Evolutionary conservation across 92 coral and sea anemone genomes (phyloP).

Genomic region (Virgularia gustaviana): DNA sequence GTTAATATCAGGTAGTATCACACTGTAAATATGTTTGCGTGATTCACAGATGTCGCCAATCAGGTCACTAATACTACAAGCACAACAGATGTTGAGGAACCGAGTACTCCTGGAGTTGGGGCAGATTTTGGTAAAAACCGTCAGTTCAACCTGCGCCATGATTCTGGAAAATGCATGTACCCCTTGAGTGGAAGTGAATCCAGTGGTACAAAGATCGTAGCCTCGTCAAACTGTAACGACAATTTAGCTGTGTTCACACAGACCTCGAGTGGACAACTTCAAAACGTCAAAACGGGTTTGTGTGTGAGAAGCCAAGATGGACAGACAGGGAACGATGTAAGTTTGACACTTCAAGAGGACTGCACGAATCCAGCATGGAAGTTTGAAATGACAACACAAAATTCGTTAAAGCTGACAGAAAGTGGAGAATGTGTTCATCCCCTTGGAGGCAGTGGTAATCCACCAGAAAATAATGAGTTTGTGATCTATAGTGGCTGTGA

Average conservation of each 20-base stretch:
- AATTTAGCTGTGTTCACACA: conserved; percentile 7
- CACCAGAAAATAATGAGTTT: neutral
- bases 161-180: conserved; percentile 3
- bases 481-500: conserved; percentile 14
- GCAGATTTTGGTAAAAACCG: neutral
- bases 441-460: neutral
- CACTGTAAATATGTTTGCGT: too few species aligned
- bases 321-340: neutral
- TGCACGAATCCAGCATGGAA: neutral
- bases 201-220: neutral
- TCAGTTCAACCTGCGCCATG: neutral
- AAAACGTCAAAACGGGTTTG: conserved; percentile 26
- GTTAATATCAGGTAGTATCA: too few species aligned
- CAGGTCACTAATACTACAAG: too few species aligned
- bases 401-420: conserved; percentile 15
- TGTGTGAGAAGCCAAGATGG: conserved; percentile 14
- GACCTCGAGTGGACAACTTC: neutral
- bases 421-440: conserved; percentile 28
- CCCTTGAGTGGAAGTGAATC: neutral
- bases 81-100: neutral
- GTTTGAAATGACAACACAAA: conserved; percentile 4
- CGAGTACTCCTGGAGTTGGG: neutral
- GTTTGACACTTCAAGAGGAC: neutral
- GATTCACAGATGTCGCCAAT: too few species aligned
- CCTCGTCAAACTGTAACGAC: conserved; percentile 13